A percentile compares a stretch with the other conserved stretches of the same genome.
Conservation (phyloP, 2,113 vertebrate species). For the Nycticorax nycticorax region DNA sequence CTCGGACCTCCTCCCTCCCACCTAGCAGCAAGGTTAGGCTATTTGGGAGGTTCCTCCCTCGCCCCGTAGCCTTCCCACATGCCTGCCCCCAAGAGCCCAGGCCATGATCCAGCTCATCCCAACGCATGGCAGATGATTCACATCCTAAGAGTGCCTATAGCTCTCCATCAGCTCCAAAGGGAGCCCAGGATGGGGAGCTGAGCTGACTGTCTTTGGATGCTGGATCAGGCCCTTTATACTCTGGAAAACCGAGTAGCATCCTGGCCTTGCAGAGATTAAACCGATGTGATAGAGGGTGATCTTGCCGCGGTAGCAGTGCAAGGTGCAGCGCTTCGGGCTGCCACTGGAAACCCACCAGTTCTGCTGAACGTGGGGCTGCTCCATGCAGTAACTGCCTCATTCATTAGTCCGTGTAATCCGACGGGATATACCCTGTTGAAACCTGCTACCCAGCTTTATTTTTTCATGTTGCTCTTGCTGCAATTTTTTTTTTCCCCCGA, state of each 20-base stretch:
- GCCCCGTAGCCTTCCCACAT: neutral
- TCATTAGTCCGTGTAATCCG: neutral
- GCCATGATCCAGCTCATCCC: neutral
- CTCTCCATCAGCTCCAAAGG: neutral
- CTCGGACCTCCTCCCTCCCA: neutral
- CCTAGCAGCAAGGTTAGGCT: neutral
- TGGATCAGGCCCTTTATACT: neutral
- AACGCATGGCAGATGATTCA: neutral
- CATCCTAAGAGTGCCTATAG: neutral
- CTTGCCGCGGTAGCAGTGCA: accelerated
- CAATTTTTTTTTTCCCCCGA: neutral
- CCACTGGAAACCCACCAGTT: neutral
- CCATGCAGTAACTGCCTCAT: neutral
- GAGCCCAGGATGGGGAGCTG: neutral
- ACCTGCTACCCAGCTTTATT: neutral
- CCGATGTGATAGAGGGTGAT: neutral
- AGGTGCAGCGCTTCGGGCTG: neutral
- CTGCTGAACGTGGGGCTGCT: neutral
- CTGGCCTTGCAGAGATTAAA: neutral
- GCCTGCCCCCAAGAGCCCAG: neutral
- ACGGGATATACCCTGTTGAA: neutral
- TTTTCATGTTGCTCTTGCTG: slow-evolving; percentile 12
- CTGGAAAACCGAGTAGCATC: neutral
- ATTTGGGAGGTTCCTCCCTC: neutral
- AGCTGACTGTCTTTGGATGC: neutral